Conservation (phyloP, 2,797 vertebrate species). For the Gephyroberyx darwinii region DNA sequence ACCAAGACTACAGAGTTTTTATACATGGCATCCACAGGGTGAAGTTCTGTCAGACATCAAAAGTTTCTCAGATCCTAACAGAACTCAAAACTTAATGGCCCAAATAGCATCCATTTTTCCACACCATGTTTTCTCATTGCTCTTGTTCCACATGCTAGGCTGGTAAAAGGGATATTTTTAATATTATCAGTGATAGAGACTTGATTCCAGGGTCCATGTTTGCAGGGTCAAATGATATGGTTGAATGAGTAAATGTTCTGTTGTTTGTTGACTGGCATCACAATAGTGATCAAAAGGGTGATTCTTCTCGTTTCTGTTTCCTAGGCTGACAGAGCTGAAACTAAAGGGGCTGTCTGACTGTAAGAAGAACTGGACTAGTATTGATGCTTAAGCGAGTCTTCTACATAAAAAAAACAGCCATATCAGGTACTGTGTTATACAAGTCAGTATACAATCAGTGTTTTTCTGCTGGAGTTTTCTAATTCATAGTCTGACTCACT, state of each 20-base stretch:
- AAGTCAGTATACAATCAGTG: not conserved
- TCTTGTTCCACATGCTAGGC: not conserved
- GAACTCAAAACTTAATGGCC: not conserved
- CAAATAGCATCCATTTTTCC: too few species aligned
- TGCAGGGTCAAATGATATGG: too few species aligned
- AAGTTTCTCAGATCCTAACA: not conserved
- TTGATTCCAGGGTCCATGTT: too few species aligned
- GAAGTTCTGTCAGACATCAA: constrained; percentile 14
- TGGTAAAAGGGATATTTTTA: not conserved
- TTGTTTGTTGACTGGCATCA: not conserved
- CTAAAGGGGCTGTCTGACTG: constrained; percentile 33
- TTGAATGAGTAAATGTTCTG: not conserved
- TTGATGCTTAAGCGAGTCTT: constrained; percentile 52
- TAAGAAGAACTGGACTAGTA: constrained; percentile 33
- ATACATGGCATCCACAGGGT: constrained; percentile 47
- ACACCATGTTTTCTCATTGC: not conserved
- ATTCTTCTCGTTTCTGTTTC: not conserved
- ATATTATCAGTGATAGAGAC: too few species aligned
- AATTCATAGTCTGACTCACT: too few species aligned
- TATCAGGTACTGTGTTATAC: constrained; percentile 53
- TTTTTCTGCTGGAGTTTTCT: too few species aligned
- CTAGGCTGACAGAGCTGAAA: constrained; percentile 54
- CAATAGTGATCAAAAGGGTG: not conserved
- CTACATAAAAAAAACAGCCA: constrained; percentile 6
- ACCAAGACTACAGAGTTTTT: constrained; percentile 50